Percentiles rank a stretch among this genome's conserved stretches.
Evolutionary conservation across 37 sponge, comb jelly and placozoan species (phyloP).

Genomic region (Beroe ovata): DNA sequence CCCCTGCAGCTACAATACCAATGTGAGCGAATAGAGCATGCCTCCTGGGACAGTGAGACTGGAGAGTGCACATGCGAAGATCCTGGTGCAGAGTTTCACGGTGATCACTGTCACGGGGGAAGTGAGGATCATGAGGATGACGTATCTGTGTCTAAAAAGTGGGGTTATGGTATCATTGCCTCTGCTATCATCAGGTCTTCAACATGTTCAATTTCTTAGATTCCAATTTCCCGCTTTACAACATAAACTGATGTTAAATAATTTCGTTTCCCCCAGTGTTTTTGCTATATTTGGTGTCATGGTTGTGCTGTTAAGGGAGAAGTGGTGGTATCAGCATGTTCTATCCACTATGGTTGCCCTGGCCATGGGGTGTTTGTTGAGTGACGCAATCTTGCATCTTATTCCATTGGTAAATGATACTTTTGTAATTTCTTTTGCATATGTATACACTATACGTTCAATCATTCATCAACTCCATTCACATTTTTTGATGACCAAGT

Average conservation of each 20-base stretch:
- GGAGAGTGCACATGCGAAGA: neutral
- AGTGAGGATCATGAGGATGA: neutral
- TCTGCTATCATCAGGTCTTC: slow-evolving; percentile 24
- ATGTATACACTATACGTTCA: too few relatives aligned
- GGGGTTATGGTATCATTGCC: slow-evolving; percentile 35
- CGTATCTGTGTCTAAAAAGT: neutral
- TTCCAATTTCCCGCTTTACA: too few relatives aligned
- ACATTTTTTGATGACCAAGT: too few relatives aligned
- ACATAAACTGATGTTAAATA: too few relatives aligned
- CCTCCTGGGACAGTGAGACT: neutral
- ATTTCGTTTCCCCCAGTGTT: too few relatives aligned
- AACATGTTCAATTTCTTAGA: too few relatives aligned
- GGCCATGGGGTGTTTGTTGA: slow-evolving; percentile 58
- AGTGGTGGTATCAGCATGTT: slow-evolving; percentile 21
- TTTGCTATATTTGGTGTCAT: slow-evolving; percentile 42
- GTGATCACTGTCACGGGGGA: slow-evolving; percentile 28
- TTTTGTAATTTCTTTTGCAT: too few relatives aligned
- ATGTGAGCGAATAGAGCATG: neutral
- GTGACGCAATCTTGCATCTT: slow-evolving; percentile 43
- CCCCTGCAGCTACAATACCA: neutral
- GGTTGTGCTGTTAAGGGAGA: neutral
- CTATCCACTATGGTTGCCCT: slow-evolving; percentile 41
- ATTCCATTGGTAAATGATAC: slow-evolving; percentile 41
- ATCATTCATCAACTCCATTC: too few relatives aligned
- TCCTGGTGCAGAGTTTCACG: slow-evolving; percentile 8